Conservation (phyloP, 1,140 invertebrate species). For the Rhagoletis zephyria region DNA sequence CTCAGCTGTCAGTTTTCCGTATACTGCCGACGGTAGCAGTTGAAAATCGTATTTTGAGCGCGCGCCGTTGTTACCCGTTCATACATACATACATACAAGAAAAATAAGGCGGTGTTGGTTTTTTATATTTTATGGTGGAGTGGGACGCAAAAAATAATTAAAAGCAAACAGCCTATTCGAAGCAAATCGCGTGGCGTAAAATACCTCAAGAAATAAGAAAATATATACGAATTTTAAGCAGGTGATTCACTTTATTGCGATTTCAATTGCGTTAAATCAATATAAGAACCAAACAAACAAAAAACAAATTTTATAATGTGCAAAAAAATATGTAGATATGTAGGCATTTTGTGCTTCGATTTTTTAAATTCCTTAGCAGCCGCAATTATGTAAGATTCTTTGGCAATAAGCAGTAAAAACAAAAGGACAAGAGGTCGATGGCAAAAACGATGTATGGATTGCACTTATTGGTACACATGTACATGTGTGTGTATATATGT, state of each 20-base stretch:
- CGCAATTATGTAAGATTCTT: slow-evolving; percentile 2
- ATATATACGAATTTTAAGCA: neutral
- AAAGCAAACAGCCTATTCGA: neutral
- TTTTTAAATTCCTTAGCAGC: neutral
- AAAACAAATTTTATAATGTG: neutral
- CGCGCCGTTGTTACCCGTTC: neutral
- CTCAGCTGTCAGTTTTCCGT: slow-evolving; percentile 49
- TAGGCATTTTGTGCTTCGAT: neutral
- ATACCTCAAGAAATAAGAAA: neutral
- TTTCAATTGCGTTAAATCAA: neutral
- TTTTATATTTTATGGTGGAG: neutral
- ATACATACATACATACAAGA: neutral
- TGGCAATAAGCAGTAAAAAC: slow-evolving; percentile 10
- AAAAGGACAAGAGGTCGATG: slow-evolving; percentile 2
- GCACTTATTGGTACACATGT: neutral
- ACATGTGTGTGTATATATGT: neutral
- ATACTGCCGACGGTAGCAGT: neutral
- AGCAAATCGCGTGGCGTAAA: neutral
- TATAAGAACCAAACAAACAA: neutral
- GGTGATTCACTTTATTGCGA: neutral
- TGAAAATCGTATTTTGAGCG: neutral
- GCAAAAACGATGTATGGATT: slow-evolving; percentile 1
- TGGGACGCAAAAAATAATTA: neutral
- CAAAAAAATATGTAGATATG: neutral
- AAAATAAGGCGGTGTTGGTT: neutral